Evolutionary conservation across 1,140 invertebrate genomes (phyloP).

Genomic region (Amyelois transitella): DNA sequence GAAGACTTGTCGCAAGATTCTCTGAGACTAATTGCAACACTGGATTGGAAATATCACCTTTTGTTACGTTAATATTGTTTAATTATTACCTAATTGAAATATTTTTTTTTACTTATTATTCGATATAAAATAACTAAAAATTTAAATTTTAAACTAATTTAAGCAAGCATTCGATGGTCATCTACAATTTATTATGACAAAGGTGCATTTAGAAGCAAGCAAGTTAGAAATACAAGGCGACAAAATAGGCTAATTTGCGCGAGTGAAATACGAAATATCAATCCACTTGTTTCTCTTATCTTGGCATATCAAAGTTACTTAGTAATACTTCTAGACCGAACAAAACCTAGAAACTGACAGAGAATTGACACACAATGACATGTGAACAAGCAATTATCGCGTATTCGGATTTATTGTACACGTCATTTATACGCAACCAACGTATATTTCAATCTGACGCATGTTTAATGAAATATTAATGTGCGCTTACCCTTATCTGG

Average conservation of each 20-base stretch:
- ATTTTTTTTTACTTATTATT: no score
- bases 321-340: background rate
- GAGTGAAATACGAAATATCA: background rate
- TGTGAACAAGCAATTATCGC: constrained; percentile 18
- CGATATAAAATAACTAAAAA: no score
- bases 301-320: background rate
- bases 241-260: no score
- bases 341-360: background rate
- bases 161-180: no score
- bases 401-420: constrained; percentile 28
- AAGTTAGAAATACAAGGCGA: no score
- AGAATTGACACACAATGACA: constrained; percentile 1
- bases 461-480: constrained; percentile 45
- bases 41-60: background rate
- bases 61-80: background rate
- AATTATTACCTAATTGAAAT: no score
- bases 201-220: no score
- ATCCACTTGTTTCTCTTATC: no score
- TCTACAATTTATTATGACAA: no score
- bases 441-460: constrained; percentile 58
- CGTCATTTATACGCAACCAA: constrained; percentile 28
- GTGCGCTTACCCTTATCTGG: constrained; percentile 23
- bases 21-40: background rate
- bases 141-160: no score
- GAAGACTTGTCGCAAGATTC: background rate